Base-by-base conservation (phyloP, 35 echinoderm and acorn worm genomes). In the Apostichopus californicus region DNA sequence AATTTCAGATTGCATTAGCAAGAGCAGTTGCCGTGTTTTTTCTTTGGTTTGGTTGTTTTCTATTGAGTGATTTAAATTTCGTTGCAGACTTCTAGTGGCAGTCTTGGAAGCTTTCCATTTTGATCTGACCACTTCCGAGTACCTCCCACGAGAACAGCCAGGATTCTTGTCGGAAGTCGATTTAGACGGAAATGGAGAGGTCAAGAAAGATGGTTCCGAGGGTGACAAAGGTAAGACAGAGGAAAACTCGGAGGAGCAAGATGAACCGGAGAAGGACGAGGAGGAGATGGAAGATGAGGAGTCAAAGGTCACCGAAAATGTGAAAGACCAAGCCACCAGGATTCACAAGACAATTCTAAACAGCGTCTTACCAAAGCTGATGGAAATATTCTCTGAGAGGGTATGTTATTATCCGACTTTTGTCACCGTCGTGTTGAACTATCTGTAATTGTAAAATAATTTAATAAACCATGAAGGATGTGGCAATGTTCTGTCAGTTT, bases 71-170 rank as follows among this genome's bases (percentile, higher is more conserved):
- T 61, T 61, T 61, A 61, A 61, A 61, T 11, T 61, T 61, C 0
- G 12, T 88, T 95, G 28, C 79, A 98, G 97, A 91, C 93, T 99
- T 60, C 73, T 99, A 73, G 95, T 96, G 21, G 95, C 93, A 59
- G 90, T 99, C 4, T 81, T 99, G 63, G 95, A 99, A 86, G 93
- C 93, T 0, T 99, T 96, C 23, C 97, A 99, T 78, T 99, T 99
- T 92, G 93, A 99, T 80, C 92, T 99, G 5, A 90, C 97, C 5
- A 21, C 86, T 15, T 99, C 95, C 14, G 92, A 90, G 81, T 70
- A 73, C 23, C 15, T 68, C 24, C 22, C 15, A 20, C 21, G 72
- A 73, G 53, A 24, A 1, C 25, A 78, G 11, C 17, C 90, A 79
- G 72, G 9, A n/a, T 24, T 79, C 4, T 3, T 79, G 72, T 15